Conservation (phyloP, 2,888 invertebrate species). For the Cryptophagus acutangulus region DNA sequence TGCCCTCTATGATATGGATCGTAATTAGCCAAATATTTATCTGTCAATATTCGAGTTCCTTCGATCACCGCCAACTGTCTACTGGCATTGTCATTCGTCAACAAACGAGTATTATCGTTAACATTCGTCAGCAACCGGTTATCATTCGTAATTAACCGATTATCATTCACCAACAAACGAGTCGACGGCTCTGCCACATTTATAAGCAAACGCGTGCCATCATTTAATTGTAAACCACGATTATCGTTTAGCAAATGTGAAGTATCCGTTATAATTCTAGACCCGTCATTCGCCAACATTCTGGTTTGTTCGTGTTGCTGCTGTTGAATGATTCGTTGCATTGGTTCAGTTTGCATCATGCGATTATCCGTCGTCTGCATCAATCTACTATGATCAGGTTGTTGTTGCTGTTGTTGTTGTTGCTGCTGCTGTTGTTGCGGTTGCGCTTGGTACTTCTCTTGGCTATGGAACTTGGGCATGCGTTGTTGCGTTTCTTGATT, state of each 20-base stretch:
- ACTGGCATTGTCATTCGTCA: conserved; percentile 30
- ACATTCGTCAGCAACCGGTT: conserved; percentile 38
- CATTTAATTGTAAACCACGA: conserved; percentile 26
- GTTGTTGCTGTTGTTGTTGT: conserved; percentile 24
- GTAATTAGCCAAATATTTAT: conserved; percentile 47
- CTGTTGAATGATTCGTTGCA: conserved; percentile 37
- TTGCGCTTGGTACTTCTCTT: conserved; percentile 16
- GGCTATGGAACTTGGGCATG: conserved; percentile 30
- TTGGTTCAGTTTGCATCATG: conserved; percentile 39
- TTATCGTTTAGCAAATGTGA: conserved; percentile 37
- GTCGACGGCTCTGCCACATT: conserved; percentile 42
- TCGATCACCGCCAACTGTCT: conserved; percentile 43
- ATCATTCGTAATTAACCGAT: conserved; percentile 39
- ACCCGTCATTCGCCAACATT: conserved; percentile 32
- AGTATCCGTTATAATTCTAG: conserved; percentile 31
- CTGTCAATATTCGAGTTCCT: conserved; percentile 43
- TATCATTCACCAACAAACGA: conserved; percentile 41
- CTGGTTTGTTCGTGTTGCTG: conserved; percentile 23
- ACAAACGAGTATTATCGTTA: conserved; percentile 35
- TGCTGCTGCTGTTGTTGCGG: conserved; percentile 22
- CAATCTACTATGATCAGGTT: conserved; percentile 33
- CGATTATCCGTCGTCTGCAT: conserved; percentile 38
- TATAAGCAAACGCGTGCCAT: conserved; percentile 39
- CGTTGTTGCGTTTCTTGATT: conserved; percentile 30
- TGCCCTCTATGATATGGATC: conserved; percentile 48